phyloP scores from a whole-genome alignment of 1,140 invertebrate genomes.

The Drosophila truncata region DNA sequence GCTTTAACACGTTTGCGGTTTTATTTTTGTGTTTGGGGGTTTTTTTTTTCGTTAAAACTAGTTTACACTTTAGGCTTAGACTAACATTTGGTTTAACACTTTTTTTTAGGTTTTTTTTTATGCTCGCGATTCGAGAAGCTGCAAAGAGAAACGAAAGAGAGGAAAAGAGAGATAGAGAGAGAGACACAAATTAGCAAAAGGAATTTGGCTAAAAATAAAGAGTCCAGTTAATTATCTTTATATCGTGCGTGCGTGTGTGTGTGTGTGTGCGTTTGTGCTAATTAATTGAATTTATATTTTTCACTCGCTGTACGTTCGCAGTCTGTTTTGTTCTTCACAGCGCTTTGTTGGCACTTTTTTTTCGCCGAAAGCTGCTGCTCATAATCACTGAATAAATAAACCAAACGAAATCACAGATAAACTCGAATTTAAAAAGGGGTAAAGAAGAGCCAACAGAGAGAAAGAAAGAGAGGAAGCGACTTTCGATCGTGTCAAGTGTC shows the following conservation, averaged over 20 bases:
- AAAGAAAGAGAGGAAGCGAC: conserved; percentile 30
- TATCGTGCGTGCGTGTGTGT: conserved; percentile 9
- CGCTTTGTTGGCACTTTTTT: conserved; percentile 39
- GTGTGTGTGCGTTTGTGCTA: conserved; percentile 14
- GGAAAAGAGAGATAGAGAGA: conserved; percentile 7
- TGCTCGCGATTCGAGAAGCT: conserved; percentile 62
- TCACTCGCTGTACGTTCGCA: conserved; percentile 13
- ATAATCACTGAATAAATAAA: conserved; percentile 59
- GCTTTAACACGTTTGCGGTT: conserved; percentile 30
- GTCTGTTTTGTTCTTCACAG: conserved; percentile 27
- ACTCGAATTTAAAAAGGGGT: conserved; percentile 43
- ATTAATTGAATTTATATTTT: conserved; percentile 22
- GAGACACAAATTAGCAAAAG: conserved; percentile 32
- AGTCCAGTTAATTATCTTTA: conserved; percentile 30
- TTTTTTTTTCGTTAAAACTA: conserved; percentile 56
- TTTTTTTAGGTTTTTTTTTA: conserved; percentile 34
- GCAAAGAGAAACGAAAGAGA: conserved; percentile 64
- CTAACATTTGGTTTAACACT: conserved; percentile 82
- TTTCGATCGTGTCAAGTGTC: conserved; percentile 78
- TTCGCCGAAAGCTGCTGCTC: conserved; percentile 47
- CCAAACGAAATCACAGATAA: conserved; percentile 55
- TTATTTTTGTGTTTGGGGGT: conserved; percentile 9
- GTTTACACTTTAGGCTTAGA: conserved; percentile 79
- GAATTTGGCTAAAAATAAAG: conserved; percentile 36
- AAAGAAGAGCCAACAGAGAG: conserved; percentile 6